phyloP scores from a whole-genome alignment of 2,113 vertebrate genomes.

The Colistium nudipinnis region DNA sequence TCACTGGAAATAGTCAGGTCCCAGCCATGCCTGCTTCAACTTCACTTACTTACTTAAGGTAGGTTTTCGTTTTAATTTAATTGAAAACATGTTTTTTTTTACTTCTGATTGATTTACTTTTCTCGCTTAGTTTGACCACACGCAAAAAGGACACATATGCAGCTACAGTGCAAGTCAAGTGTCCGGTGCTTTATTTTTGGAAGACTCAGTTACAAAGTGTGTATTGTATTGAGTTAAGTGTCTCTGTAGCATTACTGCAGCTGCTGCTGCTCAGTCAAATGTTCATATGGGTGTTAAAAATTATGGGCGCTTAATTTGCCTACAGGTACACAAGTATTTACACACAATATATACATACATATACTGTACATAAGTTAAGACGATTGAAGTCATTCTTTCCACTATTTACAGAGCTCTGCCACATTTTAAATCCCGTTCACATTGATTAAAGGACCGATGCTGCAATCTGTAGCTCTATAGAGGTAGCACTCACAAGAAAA shows the following conservation, averaged over 20 bases:
- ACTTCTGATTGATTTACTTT: too few species aligned
- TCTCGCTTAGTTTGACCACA: neutral
- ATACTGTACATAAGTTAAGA: too few species aligned
- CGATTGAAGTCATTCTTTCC: neutral
- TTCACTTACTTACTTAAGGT: too few species aligned
- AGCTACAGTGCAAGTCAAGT: neutral
- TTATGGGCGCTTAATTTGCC: too few species aligned
- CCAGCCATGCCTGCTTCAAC: neutral
- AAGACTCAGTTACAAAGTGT: too few species aligned
- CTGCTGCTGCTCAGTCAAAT: too few species aligned
- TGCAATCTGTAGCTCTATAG: neutral
- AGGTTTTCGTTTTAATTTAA: too few species aligned
- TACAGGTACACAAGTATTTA: too few species aligned
- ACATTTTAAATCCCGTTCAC: neutral
- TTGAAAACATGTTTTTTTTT: neutral
- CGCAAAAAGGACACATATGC: neutral
- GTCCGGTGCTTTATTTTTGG: too few species aligned
- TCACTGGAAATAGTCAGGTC: slow-evolving; percentile 16
- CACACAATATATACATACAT: too few species aligned
- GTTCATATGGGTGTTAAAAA: too few species aligned
- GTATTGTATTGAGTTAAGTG: too few species aligned
- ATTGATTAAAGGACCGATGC: neutral
- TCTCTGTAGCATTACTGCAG: slow-evolving; percentile 3
- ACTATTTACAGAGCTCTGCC: neutral
- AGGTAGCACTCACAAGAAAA: neutral